phyloP scores from a whole-genome alignment of 2,888 invertebrate genomes.

The Drosophila seclusa region DNA sequence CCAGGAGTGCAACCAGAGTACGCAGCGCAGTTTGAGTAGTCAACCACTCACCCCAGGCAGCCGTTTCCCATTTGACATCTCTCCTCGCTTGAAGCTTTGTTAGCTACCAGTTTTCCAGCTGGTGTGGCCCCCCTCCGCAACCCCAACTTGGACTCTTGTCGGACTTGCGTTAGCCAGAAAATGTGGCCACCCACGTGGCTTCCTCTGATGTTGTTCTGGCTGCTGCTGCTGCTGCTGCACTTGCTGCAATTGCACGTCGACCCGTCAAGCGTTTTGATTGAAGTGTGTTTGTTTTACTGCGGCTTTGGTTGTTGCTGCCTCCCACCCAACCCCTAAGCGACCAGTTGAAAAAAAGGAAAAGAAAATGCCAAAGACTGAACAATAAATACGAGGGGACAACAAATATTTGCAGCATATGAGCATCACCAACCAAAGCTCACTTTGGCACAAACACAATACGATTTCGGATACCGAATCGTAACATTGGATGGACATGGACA shows the following conservation, averaged over 20 bases:
- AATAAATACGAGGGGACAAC: conserved; percentile 58
- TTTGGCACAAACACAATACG: conserved; percentile 52
- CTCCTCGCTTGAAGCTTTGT: conserved; percentile 2
- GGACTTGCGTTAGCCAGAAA: conserved; percentile 39
- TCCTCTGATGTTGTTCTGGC: conserved; percentile 4
- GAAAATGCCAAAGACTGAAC: conserved; percentile 23
- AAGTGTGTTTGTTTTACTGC: conserved; percentile 77
- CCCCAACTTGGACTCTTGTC: conserved; percentile 37
- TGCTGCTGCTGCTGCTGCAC: conserved; percentile 31
- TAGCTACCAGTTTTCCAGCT: conserved; percentile 22
- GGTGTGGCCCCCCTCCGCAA: background rate
- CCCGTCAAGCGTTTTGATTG: conserved; percentile 73
- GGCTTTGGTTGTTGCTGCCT: conserved; percentile 48
- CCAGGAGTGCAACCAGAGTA: conserved; percentile 34
- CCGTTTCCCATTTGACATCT: conserved; percentile 9
- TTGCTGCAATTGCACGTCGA: conserved; percentile 50
- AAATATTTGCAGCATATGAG: conserved; percentile 45
- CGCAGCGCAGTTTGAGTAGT: conserved; percentile 46
- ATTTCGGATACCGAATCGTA: conserved; percentile 11
- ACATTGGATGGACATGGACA: conserved; percentile 46
- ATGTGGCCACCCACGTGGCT: conserved; percentile 66
- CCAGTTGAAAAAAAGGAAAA: conserved; percentile 7
- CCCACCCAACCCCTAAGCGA: background rate
- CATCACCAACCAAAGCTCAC: conserved; percentile 19
- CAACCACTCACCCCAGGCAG: background rate